Evolutionary conservation across 2,797 vertebrate species (phyloP).

Genomic region (Rhinatrema bivittatum): DNA sequence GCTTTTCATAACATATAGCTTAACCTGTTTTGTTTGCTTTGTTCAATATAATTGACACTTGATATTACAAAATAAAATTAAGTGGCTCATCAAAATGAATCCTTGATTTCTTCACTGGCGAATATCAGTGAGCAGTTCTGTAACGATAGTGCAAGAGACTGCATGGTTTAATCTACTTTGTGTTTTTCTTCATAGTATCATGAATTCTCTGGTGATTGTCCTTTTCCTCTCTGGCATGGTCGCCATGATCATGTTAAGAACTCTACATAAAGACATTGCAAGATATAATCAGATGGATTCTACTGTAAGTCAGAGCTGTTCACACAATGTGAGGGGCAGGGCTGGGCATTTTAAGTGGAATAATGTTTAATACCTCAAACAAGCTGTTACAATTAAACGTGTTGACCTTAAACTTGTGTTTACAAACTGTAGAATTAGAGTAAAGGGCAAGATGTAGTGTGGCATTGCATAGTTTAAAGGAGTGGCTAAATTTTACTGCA

Average conservation of each 20-base stretch:
- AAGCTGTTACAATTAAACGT: background rate
- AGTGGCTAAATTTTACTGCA: too few relatives aligned
- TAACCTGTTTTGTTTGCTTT: too few relatives aligned
- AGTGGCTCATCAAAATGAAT: too few relatives aligned
- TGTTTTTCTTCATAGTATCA: constrained; percentile 63
- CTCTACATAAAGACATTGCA: constrained; percentile 87
- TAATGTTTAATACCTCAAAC: background rate
- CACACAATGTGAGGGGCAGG: background rate
- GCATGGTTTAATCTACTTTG: background rate
- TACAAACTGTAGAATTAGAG: too few relatives aligned
- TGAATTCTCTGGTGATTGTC: constrained; percentile 93
- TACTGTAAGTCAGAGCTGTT: constrained; percentile 62
- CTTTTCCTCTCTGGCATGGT: constrained; percentile 92
- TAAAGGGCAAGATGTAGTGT: too few relatives aligned
- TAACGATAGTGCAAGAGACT: background rate
- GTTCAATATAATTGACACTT: too few relatives aligned
- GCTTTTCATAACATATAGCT: too few relatives aligned
- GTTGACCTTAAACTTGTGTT: background rate
- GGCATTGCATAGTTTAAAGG: too few relatives aligned
- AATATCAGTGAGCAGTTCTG: too few relatives aligned
- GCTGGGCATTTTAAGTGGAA: background rate
- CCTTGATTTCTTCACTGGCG: too few relatives aligned
- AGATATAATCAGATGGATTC: constrained; percentile 94
- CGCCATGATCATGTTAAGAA: constrained; percentile 89
- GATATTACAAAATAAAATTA: too few relatives aligned